Conservation (phyloP, 1,140 invertebrate genomes). For the Chlorops oryzae region DNA sequence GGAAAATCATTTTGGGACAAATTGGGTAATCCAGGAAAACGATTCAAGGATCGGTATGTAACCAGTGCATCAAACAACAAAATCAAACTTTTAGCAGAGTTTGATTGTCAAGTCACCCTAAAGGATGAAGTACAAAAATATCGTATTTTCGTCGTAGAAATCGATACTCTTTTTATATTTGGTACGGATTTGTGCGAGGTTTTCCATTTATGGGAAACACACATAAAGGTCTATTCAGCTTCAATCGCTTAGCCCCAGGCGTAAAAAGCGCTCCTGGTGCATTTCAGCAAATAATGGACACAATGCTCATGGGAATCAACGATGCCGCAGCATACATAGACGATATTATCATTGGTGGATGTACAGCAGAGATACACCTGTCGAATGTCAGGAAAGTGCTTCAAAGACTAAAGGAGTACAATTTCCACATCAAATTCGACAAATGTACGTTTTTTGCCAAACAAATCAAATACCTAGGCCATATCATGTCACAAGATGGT, state of each 20-base stretch:
- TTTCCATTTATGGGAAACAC: too few relatives aligned
- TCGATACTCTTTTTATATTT: too few relatives aligned
- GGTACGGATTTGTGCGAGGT: too few relatives aligned
- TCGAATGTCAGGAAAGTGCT: conserved; percentile 1
- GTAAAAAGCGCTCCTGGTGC: conserved; percentile 4
- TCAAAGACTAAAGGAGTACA: conserved; percentile 7
- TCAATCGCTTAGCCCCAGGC: conserved; percentile 5
- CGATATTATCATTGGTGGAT: conserved; percentile 7
- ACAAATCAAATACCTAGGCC: conserved; percentile 35
- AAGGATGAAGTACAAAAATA: too few relatives aligned
- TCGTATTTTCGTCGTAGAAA: too few relatives aligned
- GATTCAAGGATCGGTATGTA: too few relatives aligned
- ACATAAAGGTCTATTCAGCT: too few relatives aligned
- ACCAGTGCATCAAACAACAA: too few relatives aligned
- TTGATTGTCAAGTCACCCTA: too few relatives aligned
- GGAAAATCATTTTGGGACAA: too few relatives aligned
- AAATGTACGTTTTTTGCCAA: conserved; percentile 7
- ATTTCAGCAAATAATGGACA: conserved; percentile 10
- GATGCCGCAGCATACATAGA: conserved; percentile 1
- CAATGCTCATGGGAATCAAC: background rate
- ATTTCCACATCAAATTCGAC: conserved; percentile 1
- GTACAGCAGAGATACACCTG: conserved; percentile 1
- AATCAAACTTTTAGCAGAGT: too few relatives aligned
- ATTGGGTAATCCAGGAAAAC: too few relatives aligned
- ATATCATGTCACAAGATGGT: conserved; percentile 37